Base-by-base conservation (phyloP, 2,113 vertebrate species). In the Procavia capensis region DNA sequence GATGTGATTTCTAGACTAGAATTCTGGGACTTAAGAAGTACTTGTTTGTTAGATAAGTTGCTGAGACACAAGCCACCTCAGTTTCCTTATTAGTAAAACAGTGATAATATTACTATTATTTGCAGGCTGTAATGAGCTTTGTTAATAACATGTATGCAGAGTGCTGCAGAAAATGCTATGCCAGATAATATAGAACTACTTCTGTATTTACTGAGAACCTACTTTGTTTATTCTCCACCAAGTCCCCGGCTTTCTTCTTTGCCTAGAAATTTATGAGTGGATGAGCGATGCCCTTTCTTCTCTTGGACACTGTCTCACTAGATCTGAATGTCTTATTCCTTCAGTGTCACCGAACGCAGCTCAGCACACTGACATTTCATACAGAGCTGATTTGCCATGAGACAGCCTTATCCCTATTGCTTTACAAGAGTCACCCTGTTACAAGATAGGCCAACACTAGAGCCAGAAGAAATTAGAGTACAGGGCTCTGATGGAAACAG, bases 401-500 rank as follows among this genome's bases (percentile, higher is more conserved):
- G 88, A 85, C 57, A 41, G 75, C 39, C 87, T 86, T 68, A 34
- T 41, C 36, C 70, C 45, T 94, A 13, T 10, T 61, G 14, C 63
- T 64, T 31, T 72, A 45, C 61, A 74, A 93, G 90, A 63, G 70
- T 88, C 68, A 43, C 39, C 31, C 80, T 96, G 39, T 88, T 87
- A 94, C 39, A 94, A 83, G 79, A 96, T 34, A 93, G 81, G 22
- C 70, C 85, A 43, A 34, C 20, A 0, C 3, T 2, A 31, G 91
- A 47, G 94, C 39, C 29, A 43, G 91, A 85, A 88, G 93, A 95
- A 76, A 43, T 39, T 11, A 24, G 87, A 97, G 75, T 93, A 79
- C 50, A 24, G n/a, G 79, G 13, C 13, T 61, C 61, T 80, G 85
- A 81, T 79, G 90, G 87, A 97, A 96, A 80, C 43, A 76, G 27